These are phyloP conservation scores for Aplochiton taeniatus DNA, from an alignment of 2,797 vertebrate genomes.

Conservation along the genomic window DNA sequence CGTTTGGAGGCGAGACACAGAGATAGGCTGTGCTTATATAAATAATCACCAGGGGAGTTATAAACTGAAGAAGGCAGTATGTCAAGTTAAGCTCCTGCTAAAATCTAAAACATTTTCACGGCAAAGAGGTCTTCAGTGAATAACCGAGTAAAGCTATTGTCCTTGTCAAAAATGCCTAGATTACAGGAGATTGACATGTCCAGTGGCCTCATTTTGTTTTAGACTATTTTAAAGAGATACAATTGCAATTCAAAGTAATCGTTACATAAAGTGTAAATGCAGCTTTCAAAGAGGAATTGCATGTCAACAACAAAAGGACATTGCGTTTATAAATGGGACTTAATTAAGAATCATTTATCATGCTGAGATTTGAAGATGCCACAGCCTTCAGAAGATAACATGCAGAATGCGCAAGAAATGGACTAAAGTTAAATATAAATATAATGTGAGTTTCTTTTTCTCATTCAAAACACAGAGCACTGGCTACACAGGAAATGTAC, in stretches of 20 bases:
- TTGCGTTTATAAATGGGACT: conserved; percentile 30
- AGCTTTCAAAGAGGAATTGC: conserved; percentile 32
- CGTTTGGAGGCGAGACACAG: neutral
- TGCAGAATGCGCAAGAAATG: neutral
- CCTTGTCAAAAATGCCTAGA: neutral
- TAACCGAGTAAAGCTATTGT: neutral
- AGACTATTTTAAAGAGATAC: conserved; percentile 3
- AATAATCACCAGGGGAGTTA: neutral
- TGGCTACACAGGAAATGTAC: neutral
- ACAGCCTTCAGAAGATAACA: conserved; percentile 12
- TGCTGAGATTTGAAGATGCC: conserved; percentile 26
- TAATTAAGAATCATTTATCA: conserved; percentile 11
- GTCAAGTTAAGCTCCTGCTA: conserved; percentile 2
- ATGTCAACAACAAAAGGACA: conserved; percentile 31
- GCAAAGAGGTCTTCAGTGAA: neutral
- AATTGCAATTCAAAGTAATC: conserved; percentile 25
- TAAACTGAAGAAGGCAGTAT: neutral
- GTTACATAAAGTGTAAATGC: conserved; percentile 36
- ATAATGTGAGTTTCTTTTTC: no score
- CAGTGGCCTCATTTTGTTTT: neutral
- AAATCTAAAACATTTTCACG: neutral
- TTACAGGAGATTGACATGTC: conserved; percentile 4
- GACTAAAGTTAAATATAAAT: neutral
- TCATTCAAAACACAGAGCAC: no score
- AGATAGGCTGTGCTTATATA: conserved; percentile 5